A percentile compares a stretch with the other conserved stretches of the same genome.
These are phyloP conservation scores for Craniophora ligustri DNA, from an alignment of 2,888 invertebrate species.

Conservation along the genomic window DNA sequence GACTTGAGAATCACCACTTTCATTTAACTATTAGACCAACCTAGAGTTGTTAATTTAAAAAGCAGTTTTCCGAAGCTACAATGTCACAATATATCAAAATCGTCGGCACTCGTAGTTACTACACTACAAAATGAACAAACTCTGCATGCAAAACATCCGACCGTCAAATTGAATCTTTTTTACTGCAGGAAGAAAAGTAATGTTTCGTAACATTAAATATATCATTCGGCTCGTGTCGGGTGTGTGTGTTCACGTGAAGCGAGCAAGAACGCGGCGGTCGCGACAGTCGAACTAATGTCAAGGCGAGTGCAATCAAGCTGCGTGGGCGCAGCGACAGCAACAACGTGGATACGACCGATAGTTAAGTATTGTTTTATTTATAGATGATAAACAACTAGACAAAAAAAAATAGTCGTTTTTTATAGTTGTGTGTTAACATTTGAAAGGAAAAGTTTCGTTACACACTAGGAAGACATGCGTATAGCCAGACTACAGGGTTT, in stretches of 20 bases:
- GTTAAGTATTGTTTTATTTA: constrained; percentile 1
- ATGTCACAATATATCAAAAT: background rate
- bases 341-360: constrained; percentile 65
- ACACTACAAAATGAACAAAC: constrained; percentile 6
- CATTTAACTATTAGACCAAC: no score
- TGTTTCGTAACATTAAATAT: constrained; percentile 56
- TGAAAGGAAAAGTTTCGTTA: no score
- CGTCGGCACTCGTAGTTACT: background rate
- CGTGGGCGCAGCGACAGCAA: constrained; percentile 73
- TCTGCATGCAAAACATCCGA: constrained; percentile 26
- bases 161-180: constrained; percentile 46
- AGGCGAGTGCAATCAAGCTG: constrained; percentile 85
- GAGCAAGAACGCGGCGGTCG: constrained; percentile 65
- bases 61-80: no score
- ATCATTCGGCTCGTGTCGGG: constrained; percentile 55
- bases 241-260: constrained; percentile 59
- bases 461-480: no score
- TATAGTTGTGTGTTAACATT: no score
- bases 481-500: no score
- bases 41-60: no score
- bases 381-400: background rate
- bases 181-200: constrained; percentile 52
- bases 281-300: constrained; percentile 87
- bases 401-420: no score
- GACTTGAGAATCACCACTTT: no score